These are phyloP conservation scores for Rhinophrynus dorsalis DNA, from an alignment of 2,797 vertebrate species.

Conservation along the genomic window DNA sequence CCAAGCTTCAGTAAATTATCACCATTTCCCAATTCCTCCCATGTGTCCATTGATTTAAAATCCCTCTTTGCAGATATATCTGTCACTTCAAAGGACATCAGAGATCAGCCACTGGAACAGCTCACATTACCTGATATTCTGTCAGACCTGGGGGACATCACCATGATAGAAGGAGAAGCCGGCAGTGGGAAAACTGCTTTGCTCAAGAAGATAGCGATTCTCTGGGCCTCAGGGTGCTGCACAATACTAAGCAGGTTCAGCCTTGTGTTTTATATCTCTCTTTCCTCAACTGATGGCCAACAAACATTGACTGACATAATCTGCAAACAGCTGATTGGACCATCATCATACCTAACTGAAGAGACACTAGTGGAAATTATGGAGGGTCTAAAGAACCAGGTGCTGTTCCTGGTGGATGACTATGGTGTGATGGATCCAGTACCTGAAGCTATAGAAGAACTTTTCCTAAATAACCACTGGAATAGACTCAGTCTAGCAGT, in stretches of 20 bases:
- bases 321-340: slow-evolving; percentile 46
- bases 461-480: slow-evolving; percentile 52
- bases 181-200: slow-evolving; percentile 56
- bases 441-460: slow-evolving; percentile 36
- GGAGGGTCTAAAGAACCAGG: slow-evolving; percentile 43
- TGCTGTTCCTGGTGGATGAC: slow-evolving; percentile 57
- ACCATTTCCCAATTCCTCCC: slow-evolving; percentile 42
- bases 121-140: slow-evolving; percentile 49
- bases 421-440: slow-evolving; percentile 34
- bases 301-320: slow-evolving; percentile 49
- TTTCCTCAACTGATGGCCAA: slow-evolving; percentile 8
- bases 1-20: slow-evolving; percentile 42
- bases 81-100: slow-evolving; percentile 50
- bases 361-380: slow-evolving; percentile 32
- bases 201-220: slow-evolving; percentile 55
- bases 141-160: slow-evolving; percentile 47
- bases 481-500: slow-evolving; percentile 51
- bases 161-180: slow-evolving; percentile 58
- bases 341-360: slow-evolving; percentile 36
- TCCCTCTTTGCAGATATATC: slow-evolving; percentile 48
- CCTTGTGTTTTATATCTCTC: slow-evolving; percentile 60
- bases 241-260: slow-evolving; percentile 54
- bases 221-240: slow-evolving; percentile 59
- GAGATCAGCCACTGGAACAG: slow-evolving; percentile 44
- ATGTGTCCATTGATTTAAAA: slow-evolving; percentile 36